Evolutionary conservation across 2,888 invertebrate species (phyloP).

Genomic region (Eupithecia insigniata): DNA sequence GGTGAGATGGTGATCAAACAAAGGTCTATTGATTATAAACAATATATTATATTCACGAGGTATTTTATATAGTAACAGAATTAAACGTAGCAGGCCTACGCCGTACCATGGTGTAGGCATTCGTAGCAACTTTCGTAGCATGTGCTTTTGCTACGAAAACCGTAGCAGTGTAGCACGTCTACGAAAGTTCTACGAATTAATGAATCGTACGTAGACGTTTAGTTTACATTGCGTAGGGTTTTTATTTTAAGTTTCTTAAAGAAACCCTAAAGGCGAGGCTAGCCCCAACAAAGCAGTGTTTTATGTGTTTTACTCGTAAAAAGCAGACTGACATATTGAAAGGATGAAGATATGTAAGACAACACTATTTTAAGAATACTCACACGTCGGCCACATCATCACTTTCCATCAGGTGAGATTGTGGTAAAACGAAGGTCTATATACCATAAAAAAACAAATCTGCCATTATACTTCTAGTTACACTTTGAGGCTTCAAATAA

Average conservation of each 20-base stretch:
- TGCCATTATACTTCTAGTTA: too few species aligned
- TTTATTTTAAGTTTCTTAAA: background rate
- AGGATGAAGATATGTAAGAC: too few species aligned
- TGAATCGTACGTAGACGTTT: background rate
- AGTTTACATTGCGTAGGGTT: background rate
- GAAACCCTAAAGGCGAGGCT: background rate
- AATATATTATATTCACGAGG: background rate
- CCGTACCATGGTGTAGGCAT: slow-evolving; percentile 2
- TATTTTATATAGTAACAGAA: background rate
- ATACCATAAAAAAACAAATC: too few species aligned
- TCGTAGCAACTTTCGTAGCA: slow-evolving; percentile 2
- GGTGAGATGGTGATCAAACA: background rate
- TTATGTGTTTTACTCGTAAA: too few species aligned
- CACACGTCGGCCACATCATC: too few species aligned
- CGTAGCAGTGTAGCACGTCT: background rate
- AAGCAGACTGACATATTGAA: too few species aligned
- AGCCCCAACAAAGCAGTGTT: background rate
- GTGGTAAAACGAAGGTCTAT: too few species aligned
- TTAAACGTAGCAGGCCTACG: background rate
- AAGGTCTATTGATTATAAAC: background rate
- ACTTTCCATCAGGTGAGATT: too few species aligned
- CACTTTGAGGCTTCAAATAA: too few species aligned
- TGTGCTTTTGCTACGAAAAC: background rate
- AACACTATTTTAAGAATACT: too few species aligned
- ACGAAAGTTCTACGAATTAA: background rate